A percentile compares a stretch with the other conserved stretches of the same genome.
These are phyloP conservation scores for Petrocephalus zakoni DNA, from an alignment of 2,113 vertebrate genomes.

Conservation along the genomic window DNA sequence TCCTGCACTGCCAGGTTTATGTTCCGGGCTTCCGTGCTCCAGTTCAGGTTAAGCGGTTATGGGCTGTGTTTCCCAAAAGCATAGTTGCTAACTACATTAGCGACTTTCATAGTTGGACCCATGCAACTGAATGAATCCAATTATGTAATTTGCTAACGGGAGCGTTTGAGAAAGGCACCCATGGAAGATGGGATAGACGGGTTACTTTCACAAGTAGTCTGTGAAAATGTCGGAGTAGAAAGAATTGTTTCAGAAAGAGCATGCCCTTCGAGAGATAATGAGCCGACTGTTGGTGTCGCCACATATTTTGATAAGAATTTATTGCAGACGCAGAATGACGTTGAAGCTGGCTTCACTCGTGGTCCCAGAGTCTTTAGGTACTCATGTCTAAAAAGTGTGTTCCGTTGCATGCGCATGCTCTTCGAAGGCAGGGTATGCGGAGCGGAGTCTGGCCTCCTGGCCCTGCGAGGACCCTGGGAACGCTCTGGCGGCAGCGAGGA, in stretches of 20 bases:
- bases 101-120: too few relatives aligned
- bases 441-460: conserved; percentile 17
- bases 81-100: too few relatives aligned
- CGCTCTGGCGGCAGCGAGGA: conserved; percentile 17
- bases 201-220: not conserved
- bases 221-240: not conserved
- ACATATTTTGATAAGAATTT: not conserved
- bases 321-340: not conserved
- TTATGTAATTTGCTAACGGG: too few relatives aligned
- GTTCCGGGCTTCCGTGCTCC: not conserved
- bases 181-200: not conserved
- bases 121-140: too few relatives aligned
- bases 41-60: not conserved
- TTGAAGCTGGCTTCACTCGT: not conserved
- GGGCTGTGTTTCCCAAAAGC: too few relatives aligned
- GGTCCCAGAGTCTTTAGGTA: not conserved
- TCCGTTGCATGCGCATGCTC: conserved; percentile 28
- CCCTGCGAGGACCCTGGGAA: conserved; percentile 30
- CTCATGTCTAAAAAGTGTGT: not conserved
- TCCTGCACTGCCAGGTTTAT: not conserved
- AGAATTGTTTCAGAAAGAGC: not conserved
- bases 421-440: conserved; percentile 23
- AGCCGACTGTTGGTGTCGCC: not conserved
- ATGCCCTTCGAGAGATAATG: not conserved
- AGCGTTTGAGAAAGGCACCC: too few relatives aligned